phyloP scores from a whole-genome alignment of 2,888 invertebrate species.

The Erebia aethiops region DNA sequence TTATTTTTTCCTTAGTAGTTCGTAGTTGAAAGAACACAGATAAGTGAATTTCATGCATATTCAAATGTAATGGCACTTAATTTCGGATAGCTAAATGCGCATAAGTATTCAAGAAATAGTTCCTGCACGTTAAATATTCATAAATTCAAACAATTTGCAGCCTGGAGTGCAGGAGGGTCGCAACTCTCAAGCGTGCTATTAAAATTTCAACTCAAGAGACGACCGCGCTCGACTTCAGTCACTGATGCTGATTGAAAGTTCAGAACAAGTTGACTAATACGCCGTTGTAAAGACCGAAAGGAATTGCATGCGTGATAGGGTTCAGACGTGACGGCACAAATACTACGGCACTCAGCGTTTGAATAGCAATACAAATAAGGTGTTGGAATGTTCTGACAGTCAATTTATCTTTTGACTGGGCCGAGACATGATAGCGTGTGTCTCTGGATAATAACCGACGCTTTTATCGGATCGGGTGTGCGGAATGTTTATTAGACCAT shows the following conservation, averaged over 20 bases:
- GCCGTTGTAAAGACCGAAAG: constrained; percentile 43
- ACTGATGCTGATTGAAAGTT: constrained; percentile 50
- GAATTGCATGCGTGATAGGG: constrained; percentile 47
- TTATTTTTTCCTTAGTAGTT: background rate
- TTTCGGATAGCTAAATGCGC: constrained; percentile 46
- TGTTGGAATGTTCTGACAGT: constrained; percentile 37
- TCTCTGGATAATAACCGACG: constrained; percentile 25
- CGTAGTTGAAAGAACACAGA: background rate
- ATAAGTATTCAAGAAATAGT: constrained; percentile 51
- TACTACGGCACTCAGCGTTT: constrained; percentile 31
- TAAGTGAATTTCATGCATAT: constrained; percentile 36
- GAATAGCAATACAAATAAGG: constrained; percentile 36
- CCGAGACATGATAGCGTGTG: constrained; percentile 27
- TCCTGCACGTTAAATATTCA: constrained; percentile 54
- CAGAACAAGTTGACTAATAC: constrained; percentile 46
- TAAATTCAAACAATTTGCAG: constrained; percentile 50
- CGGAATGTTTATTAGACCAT: constrained; percentile 41
- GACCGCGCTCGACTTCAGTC: too few relatives aligned
- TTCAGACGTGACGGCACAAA: constrained; percentile 41
- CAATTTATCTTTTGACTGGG: constrained; percentile 46
- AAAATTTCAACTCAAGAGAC: constrained; percentile 65
- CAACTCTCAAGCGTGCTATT: constrained; percentile 59
- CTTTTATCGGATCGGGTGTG: constrained; percentile 25
- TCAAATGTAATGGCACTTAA: constrained; percentile 45
- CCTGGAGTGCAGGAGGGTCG: constrained; percentile 52